These are phyloP conservation scores for Kryptolebias ocellatus DNA, from an alignment of 2,797 vertebrate genomes.

Conservation along the genomic window DNA sequence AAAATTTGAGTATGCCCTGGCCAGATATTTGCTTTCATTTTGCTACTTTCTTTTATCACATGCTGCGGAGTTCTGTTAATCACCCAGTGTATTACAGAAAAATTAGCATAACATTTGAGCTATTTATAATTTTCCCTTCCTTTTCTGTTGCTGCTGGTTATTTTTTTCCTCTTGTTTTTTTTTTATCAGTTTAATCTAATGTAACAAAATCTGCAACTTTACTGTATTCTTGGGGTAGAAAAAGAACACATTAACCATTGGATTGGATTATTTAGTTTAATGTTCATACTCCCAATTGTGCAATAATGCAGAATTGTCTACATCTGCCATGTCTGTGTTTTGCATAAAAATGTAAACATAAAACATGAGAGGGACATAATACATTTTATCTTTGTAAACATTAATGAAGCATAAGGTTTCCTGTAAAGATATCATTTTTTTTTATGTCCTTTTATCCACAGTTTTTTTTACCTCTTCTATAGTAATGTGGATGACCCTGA, in stretches of 20 bases:
- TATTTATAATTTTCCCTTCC: conserved; percentile 12
- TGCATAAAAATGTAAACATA: conserved; percentile 12
- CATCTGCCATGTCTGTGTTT: neutral
- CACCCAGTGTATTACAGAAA: neutral
- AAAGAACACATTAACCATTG: neutral
- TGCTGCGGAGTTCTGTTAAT: neutral
- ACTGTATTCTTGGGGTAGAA: neutral
- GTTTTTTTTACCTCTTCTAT: conserved; percentile 52
- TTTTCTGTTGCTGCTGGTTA: neutral
- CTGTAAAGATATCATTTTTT: conserved; percentile 2
- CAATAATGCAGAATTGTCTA: neutral
- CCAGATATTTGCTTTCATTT: neutral
- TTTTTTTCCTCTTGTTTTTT: neutral
- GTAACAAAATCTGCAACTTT: neutral
- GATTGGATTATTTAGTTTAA: neutral
- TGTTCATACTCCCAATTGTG: neutral
- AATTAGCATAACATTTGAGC: neutral
- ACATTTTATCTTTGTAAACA: neutral
- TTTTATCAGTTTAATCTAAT: neutral
- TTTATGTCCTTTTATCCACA: conserved; percentile 4
- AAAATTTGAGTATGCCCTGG: neutral
- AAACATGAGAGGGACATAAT: no score
- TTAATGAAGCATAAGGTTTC: conserved; percentile 11
- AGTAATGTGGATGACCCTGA: conserved; percentile 73
- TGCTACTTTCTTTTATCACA: neutral